Conservation (phyloP, 2,888 invertebrate species). For the Ichneumoninae sp. region DNA sequence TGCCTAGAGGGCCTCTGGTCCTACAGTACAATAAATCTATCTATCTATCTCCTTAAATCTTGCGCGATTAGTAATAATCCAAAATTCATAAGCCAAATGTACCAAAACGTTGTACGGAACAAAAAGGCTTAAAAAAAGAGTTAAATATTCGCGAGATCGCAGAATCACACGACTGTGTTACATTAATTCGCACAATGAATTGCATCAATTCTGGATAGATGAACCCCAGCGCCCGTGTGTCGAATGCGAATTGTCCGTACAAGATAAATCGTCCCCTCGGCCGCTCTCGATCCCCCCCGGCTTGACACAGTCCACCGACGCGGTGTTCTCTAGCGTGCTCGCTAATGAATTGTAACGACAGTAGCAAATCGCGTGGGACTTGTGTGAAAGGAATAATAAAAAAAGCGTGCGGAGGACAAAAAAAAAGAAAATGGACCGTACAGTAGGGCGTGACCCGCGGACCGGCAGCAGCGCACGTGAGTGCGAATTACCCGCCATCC, state of each 20-base stretch:
- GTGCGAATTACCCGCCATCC: conserved; percentile 58
- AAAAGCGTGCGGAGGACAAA: conserved; percentile 40
- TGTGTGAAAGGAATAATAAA: conserved; percentile 57
- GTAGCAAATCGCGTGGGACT: conserved; percentile 71
- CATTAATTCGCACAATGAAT: conserved; percentile 58
- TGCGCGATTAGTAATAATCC: not conserved
- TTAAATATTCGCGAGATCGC: conserved; percentile 3
- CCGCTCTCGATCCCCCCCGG: conserved; percentile 43
- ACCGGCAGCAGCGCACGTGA: conserved; percentile 51
- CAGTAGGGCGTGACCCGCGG: conserved; percentile 60
- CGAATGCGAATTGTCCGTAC: conserved; percentile 55
- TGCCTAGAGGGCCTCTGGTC: too few relatives aligned
- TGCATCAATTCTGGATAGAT: conserved; percentile 55
- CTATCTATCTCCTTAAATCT: not conserved
- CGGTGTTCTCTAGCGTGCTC: conserved; percentile 68
- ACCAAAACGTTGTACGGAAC: not conserved
- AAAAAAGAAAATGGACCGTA: conserved; percentile 66
- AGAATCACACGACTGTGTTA: conserved; percentile 16
- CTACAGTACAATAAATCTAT: too few relatives aligned
- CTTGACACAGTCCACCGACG: conserved; percentile 56
- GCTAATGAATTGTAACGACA: conserved; percentile 78
- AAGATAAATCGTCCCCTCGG: conserved; percentile 60
- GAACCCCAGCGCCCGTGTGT: conserved; percentile 10
- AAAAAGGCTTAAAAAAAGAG: not conserved
- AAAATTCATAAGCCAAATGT: not conserved